These are phyloP conservation scores for Macropis europaea DNA, from an alignment of 2,888 invertebrate species.

Conservation along the genomic window DNA sequence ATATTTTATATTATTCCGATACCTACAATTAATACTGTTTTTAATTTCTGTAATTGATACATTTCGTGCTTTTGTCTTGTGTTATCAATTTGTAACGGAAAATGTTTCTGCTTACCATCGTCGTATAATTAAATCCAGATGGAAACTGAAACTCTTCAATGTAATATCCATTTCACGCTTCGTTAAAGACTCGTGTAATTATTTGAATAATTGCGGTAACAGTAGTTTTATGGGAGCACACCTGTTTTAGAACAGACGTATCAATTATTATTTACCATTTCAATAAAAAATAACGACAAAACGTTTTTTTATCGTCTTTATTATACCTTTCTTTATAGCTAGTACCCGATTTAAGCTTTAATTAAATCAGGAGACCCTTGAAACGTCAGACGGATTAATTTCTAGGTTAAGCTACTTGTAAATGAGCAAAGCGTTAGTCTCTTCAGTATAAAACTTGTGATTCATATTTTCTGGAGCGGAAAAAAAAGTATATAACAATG, in stretches of 20 bases:
- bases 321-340: too few species aligned
- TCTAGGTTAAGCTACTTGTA: constrained; percentile 3
- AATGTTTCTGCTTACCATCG: neutral
- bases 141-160: neutral
- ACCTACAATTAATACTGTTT: too few species aligned
- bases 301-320: too few species aligned
- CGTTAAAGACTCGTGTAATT: neutral
- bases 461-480: neutral
- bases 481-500: neutral
- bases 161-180: neutral
- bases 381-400: constrained; percentile 7
- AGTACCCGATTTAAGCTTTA: neutral
- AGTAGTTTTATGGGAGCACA: neutral
- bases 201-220: neutral
- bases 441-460: neutral
- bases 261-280: neutral
- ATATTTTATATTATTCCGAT: too few species aligned
- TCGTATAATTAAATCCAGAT: neutral
- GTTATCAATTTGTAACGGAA: too few species aligned
- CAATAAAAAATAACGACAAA: neutral
- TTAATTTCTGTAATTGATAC: too few species aligned
- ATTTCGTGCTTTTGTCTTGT: too few species aligned
- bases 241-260: neutral
- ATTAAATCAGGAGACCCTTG: constrained; percentile 10
- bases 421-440: neutral